Conservation (phyloP, 2,113 vertebrate species). For the Phaetusa simplex region DNA sequence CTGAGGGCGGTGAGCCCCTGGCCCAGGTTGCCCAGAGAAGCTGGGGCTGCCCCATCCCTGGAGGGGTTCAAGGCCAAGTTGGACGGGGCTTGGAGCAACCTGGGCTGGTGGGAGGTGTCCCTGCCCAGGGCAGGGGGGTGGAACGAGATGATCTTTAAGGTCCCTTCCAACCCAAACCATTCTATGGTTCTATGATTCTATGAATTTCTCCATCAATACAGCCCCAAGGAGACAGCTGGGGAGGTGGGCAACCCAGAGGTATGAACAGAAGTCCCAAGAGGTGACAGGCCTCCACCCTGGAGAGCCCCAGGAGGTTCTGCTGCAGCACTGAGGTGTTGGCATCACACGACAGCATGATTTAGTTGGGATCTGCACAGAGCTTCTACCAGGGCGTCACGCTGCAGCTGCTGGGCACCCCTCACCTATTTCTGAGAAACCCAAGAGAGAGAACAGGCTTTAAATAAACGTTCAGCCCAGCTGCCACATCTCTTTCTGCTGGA, state of each 20-base stretch:
- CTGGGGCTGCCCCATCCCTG: no score
- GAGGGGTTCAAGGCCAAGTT: no score
- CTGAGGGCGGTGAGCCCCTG: neutral
- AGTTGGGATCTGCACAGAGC: neutral
- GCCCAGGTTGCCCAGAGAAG: neutral
- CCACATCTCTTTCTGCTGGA: neutral
- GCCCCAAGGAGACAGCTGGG: neutral
- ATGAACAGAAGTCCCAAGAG: neutral
- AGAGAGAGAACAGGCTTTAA: neutral
- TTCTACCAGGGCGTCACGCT: neutral
- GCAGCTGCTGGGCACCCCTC: neutral
- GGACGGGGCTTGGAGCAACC: no score
- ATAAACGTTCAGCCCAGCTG: neutral
- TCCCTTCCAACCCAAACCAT: no score
- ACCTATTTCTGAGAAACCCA: neutral
- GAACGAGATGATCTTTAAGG: no score
- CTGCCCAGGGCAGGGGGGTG: no score
- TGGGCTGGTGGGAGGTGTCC: no score
- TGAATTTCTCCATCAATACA: neutral
- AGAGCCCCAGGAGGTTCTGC: neutral
- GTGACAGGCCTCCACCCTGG: neutral
- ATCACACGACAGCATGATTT: neutral
- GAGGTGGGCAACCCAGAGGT: neutral
- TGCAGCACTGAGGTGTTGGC: neutral
- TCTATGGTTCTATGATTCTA: no score